Conservation (phyloP, 2,113 vertebrate species). For the Stictonetta naevosa region DNA sequence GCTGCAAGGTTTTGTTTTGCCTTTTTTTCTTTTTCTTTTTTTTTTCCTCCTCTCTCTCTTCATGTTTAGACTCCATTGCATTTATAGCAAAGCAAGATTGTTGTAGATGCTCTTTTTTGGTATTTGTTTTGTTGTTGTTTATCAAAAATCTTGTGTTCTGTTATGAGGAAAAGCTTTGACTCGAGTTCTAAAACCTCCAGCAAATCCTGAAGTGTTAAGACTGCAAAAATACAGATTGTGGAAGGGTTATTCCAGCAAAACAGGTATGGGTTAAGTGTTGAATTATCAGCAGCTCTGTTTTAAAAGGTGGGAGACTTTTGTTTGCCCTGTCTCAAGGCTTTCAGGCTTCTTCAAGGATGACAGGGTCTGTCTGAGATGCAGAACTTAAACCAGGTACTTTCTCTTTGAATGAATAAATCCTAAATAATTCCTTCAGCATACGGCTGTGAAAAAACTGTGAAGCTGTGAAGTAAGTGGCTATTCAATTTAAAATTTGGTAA, state of each 20-base stretch:
- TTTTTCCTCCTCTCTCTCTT: background rate
- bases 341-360: background rate
- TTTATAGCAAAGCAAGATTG: background rate
- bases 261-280: constrained; percentile 6
- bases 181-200: background rate
- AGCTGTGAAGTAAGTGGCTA: background rate
- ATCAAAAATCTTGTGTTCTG: constrained; percentile 42
- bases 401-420: constrained; percentile 51
- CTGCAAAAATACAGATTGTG: constrained; percentile 7
- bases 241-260: constrained; percentile 47
- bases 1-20: constrained; percentile 67
- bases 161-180: constrained; percentile 23
- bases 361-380: background rate
- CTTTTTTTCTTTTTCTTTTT: background rate
- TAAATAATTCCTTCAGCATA: background rate
- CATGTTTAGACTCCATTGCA: constrained; percentile 38
- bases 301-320: constrained; percentile 23
- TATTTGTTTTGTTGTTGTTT: constrained; percentile 9
- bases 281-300: constrained; percentile 18
- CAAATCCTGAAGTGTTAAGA: constrained; percentile 46
- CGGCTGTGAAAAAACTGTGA: background rate
- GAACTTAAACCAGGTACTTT: constrained; percentile 4
- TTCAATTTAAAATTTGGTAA: background rate
- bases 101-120: constrained; percentile 49
- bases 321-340: background rate